Conservation (phyloP, 2,888 invertebrate genomes). For the Troides oblongomaculatus region DNA sequence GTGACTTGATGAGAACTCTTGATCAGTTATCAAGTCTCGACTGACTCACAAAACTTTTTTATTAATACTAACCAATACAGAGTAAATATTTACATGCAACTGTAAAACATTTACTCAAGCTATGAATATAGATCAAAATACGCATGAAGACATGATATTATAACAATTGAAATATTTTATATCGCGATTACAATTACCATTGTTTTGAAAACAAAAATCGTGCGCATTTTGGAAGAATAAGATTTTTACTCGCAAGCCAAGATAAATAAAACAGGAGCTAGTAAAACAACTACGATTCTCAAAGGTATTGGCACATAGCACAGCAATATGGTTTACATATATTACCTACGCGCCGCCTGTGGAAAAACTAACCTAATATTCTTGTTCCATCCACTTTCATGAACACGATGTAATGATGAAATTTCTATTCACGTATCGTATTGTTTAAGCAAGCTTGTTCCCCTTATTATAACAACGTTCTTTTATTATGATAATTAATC, state of each 20-base stretch:
- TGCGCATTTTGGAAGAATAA: neutral
- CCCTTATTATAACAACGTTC: neutral
- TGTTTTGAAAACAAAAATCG: no score
- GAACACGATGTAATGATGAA: conserved; percentile 5
- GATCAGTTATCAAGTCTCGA: no score
- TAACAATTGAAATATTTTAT: no score
- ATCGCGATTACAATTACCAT: no score
- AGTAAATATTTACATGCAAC: no score
- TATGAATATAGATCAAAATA: no score
- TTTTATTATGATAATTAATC: conserved; percentile 2
- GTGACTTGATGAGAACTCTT: no score
- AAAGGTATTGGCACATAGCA: conserved; percentile 18
- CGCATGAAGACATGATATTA: no score
- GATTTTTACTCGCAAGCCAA: neutral
- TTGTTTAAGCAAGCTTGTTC: neutral
- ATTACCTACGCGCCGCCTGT: conserved; percentile 16
- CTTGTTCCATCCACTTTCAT: conserved; percentile 10
- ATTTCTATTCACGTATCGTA: conserved; percentile 7
- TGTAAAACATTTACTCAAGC: no score
- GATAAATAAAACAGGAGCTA: conserved; percentile 21
- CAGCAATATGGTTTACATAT: conserved; percentile 25
- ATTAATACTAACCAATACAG: no score
- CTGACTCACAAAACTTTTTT: no score
- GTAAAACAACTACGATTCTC: conserved; percentile 21
- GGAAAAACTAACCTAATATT: conserved; percentile 15